Evolutionary conservation across 2,888 invertebrate genomes (phyloP), one percentile per base, ranked within the genome.

Genomic region (Philereme vetulata): DNA sequence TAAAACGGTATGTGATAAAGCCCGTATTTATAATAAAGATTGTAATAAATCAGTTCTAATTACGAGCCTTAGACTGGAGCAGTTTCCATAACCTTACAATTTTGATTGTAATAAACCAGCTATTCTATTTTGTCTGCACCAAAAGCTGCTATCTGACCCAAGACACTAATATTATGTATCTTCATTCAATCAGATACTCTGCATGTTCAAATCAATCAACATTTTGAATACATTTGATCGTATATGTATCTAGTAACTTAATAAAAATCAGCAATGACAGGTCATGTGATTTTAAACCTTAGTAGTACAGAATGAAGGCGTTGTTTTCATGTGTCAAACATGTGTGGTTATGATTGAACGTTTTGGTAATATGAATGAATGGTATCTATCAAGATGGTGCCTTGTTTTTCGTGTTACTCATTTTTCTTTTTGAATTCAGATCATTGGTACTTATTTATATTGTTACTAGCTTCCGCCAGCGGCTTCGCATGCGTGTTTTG

Each of bases 191-290:
- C 90, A 85, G 76, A 78, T 79, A 76, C 75, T 73, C 77, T 77
- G 70, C 83, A 77, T 86, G 88, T 88, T 86, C 83, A 74, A 89
- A 91, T 92, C 91, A 91, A 91, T 91, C 90, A 91, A 86, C 90
- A 89, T 89, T 90, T 89, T 90, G 86, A 90, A 90, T 90, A 90
- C 80, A 86, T 90, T 88, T 75, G 75, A 73, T 77, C 76, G 78
- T 81, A 80, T 59, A 65, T 65, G 61, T 64, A 69, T 63, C 74
- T 71, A 72, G 77, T 81, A 81, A 83, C 81, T 82, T 79, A 80
- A 81, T 85, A 81, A 77, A 72, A 72, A 71, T 70, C 64, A 67
- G 36, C 58, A 11, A 11, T 5, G 5, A 50, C 44, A 8, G 8
- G 5, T 8, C 10, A 21, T 7, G 32, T 6, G 0, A 55, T 64